Evolutionary conservation across 2,797 vertebrate genomes (phyloP).

Genomic region (Dendrocincla fuliginosa): DNA sequence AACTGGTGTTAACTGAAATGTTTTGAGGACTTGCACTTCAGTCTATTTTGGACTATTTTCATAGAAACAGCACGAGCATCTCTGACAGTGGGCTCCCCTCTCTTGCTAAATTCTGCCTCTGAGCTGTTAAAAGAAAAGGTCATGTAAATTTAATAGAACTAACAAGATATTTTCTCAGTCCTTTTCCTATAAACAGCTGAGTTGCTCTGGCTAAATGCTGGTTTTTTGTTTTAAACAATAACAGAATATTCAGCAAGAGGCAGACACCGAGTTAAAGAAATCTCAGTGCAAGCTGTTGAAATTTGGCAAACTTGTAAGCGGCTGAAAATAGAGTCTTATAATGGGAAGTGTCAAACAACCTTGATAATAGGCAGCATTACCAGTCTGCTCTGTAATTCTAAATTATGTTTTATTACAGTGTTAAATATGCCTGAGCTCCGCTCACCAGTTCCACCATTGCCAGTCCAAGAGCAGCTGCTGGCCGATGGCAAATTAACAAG

Average conservation of each 20-base stretch:
- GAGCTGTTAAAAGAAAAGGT: conserved; percentile 53
- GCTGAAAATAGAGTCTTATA: conserved; percentile 60
- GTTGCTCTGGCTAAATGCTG: not conserved
- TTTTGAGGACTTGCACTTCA: not conserved
- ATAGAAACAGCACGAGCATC: not conserved
- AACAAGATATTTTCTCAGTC: conserved; percentile 46
- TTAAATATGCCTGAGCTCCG: conserved; percentile 47
- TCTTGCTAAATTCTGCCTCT: conserved; percentile 13
- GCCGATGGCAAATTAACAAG: conserved; percentile 54
- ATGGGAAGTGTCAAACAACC: conserved; percentile 64
- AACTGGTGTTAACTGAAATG: not conserved
- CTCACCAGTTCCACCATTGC: conserved; percentile 47
- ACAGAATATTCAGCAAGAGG: conserved; percentile 31
- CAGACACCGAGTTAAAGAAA: conserved; percentile 40
- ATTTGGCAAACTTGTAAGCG: conserved; percentile 43
- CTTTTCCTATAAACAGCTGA: conserved; percentile 41
- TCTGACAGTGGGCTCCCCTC: not conserved
- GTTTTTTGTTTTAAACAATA: conserved; percentile 5
- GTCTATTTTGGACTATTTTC: conserved; percentile 28
- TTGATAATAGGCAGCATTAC: conserved; percentile 63
- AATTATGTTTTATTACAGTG: conserved; percentile 61
- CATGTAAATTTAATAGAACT: conserved; percentile 38
- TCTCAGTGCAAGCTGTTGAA: conserved; percentile 49
- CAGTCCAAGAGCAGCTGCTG: conserved; percentile 57
- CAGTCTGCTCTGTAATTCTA: conserved; percentile 56